Evolutionary conservation across 2,797 vertebrate genomes (phyloP), one percentile per base, ranked within the genome.

Genomic region (Aphelocoma californica): DNA sequence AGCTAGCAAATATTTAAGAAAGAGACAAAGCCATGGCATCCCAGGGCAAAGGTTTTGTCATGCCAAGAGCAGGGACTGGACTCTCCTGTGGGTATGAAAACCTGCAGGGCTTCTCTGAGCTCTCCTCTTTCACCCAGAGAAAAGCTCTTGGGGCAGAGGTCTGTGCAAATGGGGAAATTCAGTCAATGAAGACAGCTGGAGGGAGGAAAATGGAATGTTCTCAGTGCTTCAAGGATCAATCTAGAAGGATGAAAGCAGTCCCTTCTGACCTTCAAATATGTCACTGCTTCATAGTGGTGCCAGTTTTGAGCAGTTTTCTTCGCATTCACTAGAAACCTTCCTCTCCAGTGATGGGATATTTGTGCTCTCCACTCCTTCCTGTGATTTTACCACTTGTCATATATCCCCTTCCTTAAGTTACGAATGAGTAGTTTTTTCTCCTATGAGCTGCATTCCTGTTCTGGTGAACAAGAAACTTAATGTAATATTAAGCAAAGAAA

Each of bases 401-500:
- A 25, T 74, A 77, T 86, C 54, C 84, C 51, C 40, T 94, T 92
- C 83, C 44, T 86, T 57, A 56, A 95, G 70, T 94, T 88, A 71
- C 9, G 1, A 75, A 54, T 64, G 85, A 93, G 65, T 91, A 93
- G 18, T 13, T 73, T 91, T 94, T 90, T 31, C 29, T 81, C 62
- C 29, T 79, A 1, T 77, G 53, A 95, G 31, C 66, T 66, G 60
- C 85, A 93, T 94, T 95, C 72, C 40, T 92, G 10, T 70, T 86
- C 81, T 73, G 66, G 85, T 40, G 88, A 87, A 86, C 75, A 69
- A 89, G 71, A 93, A 96, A 94, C 87, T 93, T 91, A 86, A 93
- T 75, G 73, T 78, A 88, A 93, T 90, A 95, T 90, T 92, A 93
- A 97, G 67, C 89, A 96, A 95, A 96, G 94, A 95, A 90, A 94